Evolutionary conservation across 2,888 invertebrate species (phyloP).

Genomic region (Drosophila tanythrix): DNA sequence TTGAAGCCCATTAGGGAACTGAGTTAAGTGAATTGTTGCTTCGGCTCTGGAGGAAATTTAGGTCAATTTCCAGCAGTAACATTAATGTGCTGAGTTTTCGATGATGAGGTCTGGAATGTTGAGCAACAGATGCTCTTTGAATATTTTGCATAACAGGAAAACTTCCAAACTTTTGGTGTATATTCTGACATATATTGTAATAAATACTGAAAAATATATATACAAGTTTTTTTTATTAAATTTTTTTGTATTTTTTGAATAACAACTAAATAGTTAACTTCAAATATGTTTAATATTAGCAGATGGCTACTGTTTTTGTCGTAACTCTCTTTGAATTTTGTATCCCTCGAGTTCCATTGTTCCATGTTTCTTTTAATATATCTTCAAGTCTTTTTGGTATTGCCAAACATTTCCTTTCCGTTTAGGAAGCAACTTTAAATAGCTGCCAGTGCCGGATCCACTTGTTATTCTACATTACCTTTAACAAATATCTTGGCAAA

Average conservation of each 20-base stretch:
- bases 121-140: neutral
- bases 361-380: neutral
- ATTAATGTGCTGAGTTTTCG: neutral
- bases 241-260: neutral
- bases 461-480: conserved; percentile 57
- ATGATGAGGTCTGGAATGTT: neutral
- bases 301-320: too few relatives aligned
- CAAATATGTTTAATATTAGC: neutral
- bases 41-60: neutral
- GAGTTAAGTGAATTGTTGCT: conserved; percentile 4
- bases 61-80: neutral
- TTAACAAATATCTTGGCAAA: conserved; percentile 50
- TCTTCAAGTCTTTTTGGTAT: neutral
- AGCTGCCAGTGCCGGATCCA: conserved; percentile 13
- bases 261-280: neutral
- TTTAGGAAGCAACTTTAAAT: conserved; percentile 16
- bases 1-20: conserved; percentile 10
- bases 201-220: neutral
- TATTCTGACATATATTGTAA: neutral
- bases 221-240: neutral
- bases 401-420: conserved; percentile 3
- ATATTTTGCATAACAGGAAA: neutral
- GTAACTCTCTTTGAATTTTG: neutral
- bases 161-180: neutral
- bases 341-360: neutral